These are phyloP conservation scores for Emydocephalus ijimae DNA, from an alignment of 2,113 vertebrate genomes.

Conservation along the genomic window DNA sequence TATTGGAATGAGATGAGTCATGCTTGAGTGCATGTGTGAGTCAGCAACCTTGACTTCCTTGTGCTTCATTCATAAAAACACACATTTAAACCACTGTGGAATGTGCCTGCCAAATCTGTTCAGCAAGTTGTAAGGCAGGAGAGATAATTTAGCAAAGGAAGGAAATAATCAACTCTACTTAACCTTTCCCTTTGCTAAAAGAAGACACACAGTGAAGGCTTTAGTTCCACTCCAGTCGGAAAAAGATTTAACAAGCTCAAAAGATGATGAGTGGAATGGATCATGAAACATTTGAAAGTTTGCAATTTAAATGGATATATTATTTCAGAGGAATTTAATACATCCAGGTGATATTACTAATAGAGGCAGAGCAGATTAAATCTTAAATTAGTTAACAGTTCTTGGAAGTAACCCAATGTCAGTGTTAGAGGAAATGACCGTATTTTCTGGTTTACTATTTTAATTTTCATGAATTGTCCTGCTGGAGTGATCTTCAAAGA, in stretches of 20 bases:
- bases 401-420: not conserved
- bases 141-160: conserved; percentile 21
- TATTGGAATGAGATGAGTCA: conserved; percentile 65
- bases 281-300: not conserved
- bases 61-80: conserved; percentile 84
- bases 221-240: not conserved
- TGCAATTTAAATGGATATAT: not conserved
- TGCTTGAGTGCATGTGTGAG: conserved; percentile 73
- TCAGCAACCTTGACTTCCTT: conserved; percentile 75
- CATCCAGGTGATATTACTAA: not conserved
- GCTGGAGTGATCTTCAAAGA: not conserved
- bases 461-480: not conserved
- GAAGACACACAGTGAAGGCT: not conserved
- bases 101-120: conserved; percentile 29
- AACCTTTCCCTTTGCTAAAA: not conserved
- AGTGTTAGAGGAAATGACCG: not conserved
- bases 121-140: not conserved
- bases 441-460: not conserved
- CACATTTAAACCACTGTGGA: conserved; percentile 32
- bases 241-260: not conserved
- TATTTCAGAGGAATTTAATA: not conserved
- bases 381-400: not conserved
- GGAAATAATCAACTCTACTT: conserved; percentile 25
- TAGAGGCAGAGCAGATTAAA: not conserved
- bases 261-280: not conserved